Evolutionary conservation across 1,140 invertebrate genomes (phyloP), one percentile per base, ranked within the genome.

Genomic region (Platyura marginata): DNA sequence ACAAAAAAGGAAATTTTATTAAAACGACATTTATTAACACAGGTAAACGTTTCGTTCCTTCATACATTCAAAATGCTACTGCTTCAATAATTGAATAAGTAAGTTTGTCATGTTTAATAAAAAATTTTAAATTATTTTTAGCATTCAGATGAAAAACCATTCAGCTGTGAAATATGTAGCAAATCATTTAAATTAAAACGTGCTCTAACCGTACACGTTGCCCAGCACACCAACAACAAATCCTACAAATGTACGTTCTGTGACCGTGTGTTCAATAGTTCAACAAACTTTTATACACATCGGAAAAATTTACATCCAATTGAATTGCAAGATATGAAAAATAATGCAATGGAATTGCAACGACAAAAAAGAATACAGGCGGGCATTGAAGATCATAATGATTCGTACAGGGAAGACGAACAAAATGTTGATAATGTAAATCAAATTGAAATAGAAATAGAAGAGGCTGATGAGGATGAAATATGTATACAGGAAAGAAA

Each of bases 211-310:
- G 34, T 43, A 9, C 42, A 43, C n/a, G 23, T 35, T 13, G 19
- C 42, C 16, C 33, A 43, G n/a, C 11, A 43, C 33, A 21, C 19
- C 3, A 13, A 20, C 2, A 36, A 34, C 21, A 36, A 37, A 10
- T 8, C 25, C 6, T 38, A 20, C 11, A n/a, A 38, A 38, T 43
- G 42, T 25, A 19, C 33, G 21, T 43, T 43, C 21, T 43, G 42
- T 37, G 10, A 36, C 2, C 4, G 42, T 2, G 15, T 16, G 15
- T 43, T 43, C 23, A 34, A 33, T 16, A 43, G 21, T 36, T 43
- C 42, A 22, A 36, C 42, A 16, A 43, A 43, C 21, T 43, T 35
- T 29, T 43, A 43, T 23, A 37, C 42, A 18, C 42, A 43, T 43
- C 11, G 42, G 9, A 43, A 43, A 18, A 43, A 43, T 23, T 8